Percentiles rank a stretch among this genome's conserved stretches.
These are phyloP conservation scores for Helicoverpa assulta DNA, from an alignment of 2,888 invertebrate species.

Conservation along the genomic window DNA sequence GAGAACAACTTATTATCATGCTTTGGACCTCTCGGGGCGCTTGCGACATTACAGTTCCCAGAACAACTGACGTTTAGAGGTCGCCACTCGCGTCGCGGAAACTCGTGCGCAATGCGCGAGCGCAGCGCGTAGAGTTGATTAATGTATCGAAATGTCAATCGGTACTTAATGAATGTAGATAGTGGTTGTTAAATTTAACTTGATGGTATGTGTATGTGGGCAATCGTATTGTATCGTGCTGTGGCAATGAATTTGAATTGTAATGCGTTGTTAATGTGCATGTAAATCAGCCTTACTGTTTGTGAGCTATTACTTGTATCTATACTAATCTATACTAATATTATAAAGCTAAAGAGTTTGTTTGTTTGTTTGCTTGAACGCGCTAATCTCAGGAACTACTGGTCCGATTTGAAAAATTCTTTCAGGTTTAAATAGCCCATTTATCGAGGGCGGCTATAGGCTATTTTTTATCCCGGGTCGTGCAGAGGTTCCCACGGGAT, in stretches of 20 bases:
- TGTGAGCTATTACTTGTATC: no score
- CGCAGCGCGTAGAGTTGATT: constrained; percentile 28
- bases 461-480: no score
- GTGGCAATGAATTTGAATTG: constrained; percentile 6
- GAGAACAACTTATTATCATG: constrained; percentile 54
- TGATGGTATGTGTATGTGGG: constrained; percentile 3
- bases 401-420: no score
- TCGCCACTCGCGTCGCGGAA: constrained; percentile 45
- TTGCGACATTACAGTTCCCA: constrained; percentile 59
- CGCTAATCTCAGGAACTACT: no score
- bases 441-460: no score
- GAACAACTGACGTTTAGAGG: constrained; percentile 63
- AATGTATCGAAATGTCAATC: constrained; percentile 54
- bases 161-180: constrained; percentile 36
- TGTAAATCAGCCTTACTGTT: no score
- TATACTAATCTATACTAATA: no score
- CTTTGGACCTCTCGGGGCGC: constrained; percentile 47
- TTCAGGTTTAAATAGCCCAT: no score
- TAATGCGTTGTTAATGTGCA: background rate
- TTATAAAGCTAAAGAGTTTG: no score
- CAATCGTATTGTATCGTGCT: constrained; percentile 7
- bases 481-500: no score
- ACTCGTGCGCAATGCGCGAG: constrained; percentile 42
- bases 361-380: no score
- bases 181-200: constrained; percentile 12